Base-by-base conservation (phyloP, 2,888 invertebrate genomes). In the Ophion ventricosus region DNA sequence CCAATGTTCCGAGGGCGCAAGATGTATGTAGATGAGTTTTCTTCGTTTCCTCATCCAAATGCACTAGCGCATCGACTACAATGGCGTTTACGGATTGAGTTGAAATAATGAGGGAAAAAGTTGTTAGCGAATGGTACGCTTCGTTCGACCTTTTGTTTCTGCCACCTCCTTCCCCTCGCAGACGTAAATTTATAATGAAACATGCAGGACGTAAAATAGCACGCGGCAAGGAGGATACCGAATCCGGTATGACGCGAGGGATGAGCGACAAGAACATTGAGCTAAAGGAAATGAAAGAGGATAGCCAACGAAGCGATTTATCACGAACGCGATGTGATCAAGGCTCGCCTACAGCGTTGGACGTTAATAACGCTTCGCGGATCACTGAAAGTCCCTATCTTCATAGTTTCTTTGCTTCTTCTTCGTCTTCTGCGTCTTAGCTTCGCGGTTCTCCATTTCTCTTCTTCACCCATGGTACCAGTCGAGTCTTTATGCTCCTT, bases 341-440 rank as follows among this genome's bases (percentile, higher is more conserved):
- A 90, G 91, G 88, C 89, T 90, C 88, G 91, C 91, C 91, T 90
- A 90, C 89, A 90, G 91, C 90, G 88, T 90, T 90, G 90, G 91
- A 91, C 91, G 92, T 92, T 92, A 92, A 92, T 92, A 92, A 92
- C 92, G 89, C 89, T 88, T 89, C 89, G 88, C 89, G 90, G 90
- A 91, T 92, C 91, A 91, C 91, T 61, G 89, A 89, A 89, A 87
- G 85, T 82, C 80, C 81, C 82, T 74, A 77, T 76, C 79, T 82
- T 84, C 84, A 81, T 88, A 81, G 85, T 86, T 84, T 79, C 83
- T 83, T 77, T 69, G 57, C 85, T 80, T 82, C 66, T 86, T 76
- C 54, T 84, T 78, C 64, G 74, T 75, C 69, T 76, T 78, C 69
- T 63, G 74, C 63, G 49, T 49, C 70, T 70, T 77, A 67, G 67